These are phyloP conservation scores for Napeogenes inachia DNA, from an alignment of 2,888 invertebrate species.

Conservation along the genomic window DNA sequence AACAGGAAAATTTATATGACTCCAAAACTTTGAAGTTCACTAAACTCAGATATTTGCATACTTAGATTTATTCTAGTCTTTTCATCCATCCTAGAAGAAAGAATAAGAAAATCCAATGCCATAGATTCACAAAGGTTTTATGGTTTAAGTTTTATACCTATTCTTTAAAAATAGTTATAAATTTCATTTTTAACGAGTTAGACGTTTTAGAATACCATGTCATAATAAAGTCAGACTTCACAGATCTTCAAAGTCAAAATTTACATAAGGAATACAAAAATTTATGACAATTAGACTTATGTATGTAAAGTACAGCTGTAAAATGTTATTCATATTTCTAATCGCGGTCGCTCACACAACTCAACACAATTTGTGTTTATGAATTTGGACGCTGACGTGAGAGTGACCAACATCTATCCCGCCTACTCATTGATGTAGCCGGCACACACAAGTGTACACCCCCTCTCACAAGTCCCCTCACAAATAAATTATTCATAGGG, in stretches of 20 bases:
- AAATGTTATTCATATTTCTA: slow-evolving; percentile 9
- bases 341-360: slow-evolving; percentile 28
- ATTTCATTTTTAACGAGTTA: no score
- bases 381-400: slow-evolving; percentile 39
- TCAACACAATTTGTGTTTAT: slow-evolving; percentile 47
- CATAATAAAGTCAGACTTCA: no score
- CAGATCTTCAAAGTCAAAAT: no score
- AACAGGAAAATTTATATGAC: slow-evolving; percentile 18
- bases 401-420: slow-evolving; percentile 34
- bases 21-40: slow-evolving; percentile 19
- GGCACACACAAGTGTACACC: slow-evolving; percentile 7
- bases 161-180: not conserved
- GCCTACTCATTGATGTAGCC: slow-evolving; percentile 46
- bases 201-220: no score
- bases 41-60: slow-evolving; percentile 23
- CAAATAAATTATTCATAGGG: not conserved
- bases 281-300: not conserved
- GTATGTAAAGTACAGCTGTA: not conserved
- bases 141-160: no score
- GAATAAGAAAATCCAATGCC: no score
- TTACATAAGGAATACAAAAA: no score
- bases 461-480: slow-evolving; percentile 1
- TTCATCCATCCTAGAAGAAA: not conserved
- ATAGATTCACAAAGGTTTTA: no score
- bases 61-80: slow-evolving; percentile 17